Evolutionary conservation across 2,888 invertebrate species (phyloP).

Genomic region (Leptopilina myrica): DNA sequence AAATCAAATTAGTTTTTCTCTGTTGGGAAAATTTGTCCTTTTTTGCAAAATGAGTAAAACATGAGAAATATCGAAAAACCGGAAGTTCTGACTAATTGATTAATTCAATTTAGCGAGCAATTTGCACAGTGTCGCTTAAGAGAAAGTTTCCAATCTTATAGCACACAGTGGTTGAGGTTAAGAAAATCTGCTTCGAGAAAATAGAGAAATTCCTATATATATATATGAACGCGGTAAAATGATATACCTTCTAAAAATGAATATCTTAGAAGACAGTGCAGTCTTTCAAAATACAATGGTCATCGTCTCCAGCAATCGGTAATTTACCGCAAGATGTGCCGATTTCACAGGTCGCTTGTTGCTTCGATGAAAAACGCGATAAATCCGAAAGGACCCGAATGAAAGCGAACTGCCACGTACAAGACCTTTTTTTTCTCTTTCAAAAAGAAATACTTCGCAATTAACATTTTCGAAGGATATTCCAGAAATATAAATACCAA

Average conservation of each 20-base stretch:
- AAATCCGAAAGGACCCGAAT: slow-evolving; percentile 37
- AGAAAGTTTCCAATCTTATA: too few relatives aligned
- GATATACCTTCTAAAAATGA: neutral
- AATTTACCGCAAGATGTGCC: slow-evolving; percentile 37
- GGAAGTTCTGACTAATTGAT: too few relatives aligned
- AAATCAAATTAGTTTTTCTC: too few relatives aligned
- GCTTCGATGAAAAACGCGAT: slow-evolving; percentile 39
- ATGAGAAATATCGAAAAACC: too few relatives aligned
- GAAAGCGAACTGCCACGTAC: slow-evolving; percentile 39
- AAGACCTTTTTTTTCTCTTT: slow-evolving; percentile 13
- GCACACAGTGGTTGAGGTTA: too few relatives aligned
- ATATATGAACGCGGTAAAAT: neutral
- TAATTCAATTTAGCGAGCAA: too few relatives aligned
- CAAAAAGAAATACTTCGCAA: slow-evolving; percentile 1
- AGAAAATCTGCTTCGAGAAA: neutral
- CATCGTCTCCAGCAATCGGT: slow-evolving; percentile 17
- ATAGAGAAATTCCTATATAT: neutral
- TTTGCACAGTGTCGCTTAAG: too few relatives aligned
- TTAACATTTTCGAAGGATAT: slow-evolving; percentile 5
- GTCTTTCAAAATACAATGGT: neutral
- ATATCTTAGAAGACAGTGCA: neutral
- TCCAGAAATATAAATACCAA: neutral
- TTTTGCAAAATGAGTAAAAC: too few relatives aligned
- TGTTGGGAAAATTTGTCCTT: too few relatives aligned
- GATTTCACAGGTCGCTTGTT: slow-evolving; percentile 38